Evolutionary conservation across 2,888 invertebrate species (phyloP), one percentile per base, ranked within the genome.

Genomic region (Lissonota sp.): DNA sequence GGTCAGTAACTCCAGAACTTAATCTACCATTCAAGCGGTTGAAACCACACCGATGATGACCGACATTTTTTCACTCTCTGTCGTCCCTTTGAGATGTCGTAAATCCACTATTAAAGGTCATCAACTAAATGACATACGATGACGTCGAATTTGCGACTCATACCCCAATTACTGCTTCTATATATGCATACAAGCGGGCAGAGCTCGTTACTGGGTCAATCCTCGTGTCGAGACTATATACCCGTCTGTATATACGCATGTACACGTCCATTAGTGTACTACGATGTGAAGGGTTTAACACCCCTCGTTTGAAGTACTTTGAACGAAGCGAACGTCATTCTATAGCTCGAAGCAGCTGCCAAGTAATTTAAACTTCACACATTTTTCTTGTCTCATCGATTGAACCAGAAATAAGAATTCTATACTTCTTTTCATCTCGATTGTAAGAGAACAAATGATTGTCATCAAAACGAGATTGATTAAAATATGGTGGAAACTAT

Each of bases 151-250:
- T 53, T 16, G 44, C 26, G 39, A 14, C 60, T 66, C 37, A 39
- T 69, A 39, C 49, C 26, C 26, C 37, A 42, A 39, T 62, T 62
- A 60, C 55, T 40, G 58, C 49, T 37, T 7, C 42, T 60, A 62
- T 5, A 40, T 60, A 12, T 71, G 46, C 40, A 49, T 60, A 51
- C 46, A 40, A 66, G 77, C 79, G 83, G 74, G 81, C 70, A 82
- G 84, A 84, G 85, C 81, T 84, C 84, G 85, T 80, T 85, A 86
- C 84, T 84, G 79, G 79, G 73, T 76, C 83, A 80, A 84, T 86
- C 84, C 86, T 84, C 73, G 60, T 64, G 80, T 83, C 74, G 66
- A 44, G 60, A 37, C 8, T 42, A 40, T 69, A 69, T 60, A 53
- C 1, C 16, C 39, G 37, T 64, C 6, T 46, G 42, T 44, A 46